Conservation (phyloP, 1,140 invertebrate species). For the Holcopasites calliopsidis region DNA sequence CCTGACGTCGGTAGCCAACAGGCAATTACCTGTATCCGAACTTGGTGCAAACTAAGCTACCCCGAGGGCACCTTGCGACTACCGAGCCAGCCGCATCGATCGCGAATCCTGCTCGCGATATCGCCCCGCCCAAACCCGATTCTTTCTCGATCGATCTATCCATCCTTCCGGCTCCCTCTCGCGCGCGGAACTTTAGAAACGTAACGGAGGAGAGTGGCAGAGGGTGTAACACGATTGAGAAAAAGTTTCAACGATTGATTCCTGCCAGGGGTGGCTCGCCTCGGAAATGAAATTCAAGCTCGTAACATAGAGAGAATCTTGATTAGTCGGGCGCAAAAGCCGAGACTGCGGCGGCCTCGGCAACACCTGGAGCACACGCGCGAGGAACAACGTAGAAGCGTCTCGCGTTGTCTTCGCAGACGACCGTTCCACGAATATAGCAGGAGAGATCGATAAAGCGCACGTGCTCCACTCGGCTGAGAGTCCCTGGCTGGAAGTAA, state of each 20-base stretch:
- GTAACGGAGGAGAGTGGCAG: not conserved
- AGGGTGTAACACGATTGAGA: not conserved
- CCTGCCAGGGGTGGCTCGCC: not conserved
- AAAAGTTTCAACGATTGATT: too few species aligned
- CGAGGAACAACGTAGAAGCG: conserved; percentile 19
- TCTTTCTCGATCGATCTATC: not conserved
- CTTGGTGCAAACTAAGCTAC: conserved; percentile 59
- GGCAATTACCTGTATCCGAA: conserved; percentile 74
- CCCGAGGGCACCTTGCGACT: conserved; percentile 19
- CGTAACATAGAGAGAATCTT: not conserved
- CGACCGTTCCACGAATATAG: conserved; percentile 52
- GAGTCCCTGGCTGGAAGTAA: conserved; percentile 77
- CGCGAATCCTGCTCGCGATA: not conserved
- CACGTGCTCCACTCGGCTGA: conserved; percentile 73
- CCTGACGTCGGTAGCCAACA: conserved; percentile 70
- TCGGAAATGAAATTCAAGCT: not conserved
- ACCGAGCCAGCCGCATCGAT: not conserved
- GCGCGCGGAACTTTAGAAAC: not conserved
- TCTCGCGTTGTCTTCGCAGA: conserved; percentile 54
- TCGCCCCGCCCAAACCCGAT: not conserved
- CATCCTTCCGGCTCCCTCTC: too few species aligned
- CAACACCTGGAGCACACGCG: conserved; percentile 38
- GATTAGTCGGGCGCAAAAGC: not conserved
- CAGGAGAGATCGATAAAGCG: conserved; percentile 71
- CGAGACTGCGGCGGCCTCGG: not conserved